Evolutionary conservation across 2,888 invertebrate species (phyloP).

Genomic region (Chloromyia formosa): DNA sequence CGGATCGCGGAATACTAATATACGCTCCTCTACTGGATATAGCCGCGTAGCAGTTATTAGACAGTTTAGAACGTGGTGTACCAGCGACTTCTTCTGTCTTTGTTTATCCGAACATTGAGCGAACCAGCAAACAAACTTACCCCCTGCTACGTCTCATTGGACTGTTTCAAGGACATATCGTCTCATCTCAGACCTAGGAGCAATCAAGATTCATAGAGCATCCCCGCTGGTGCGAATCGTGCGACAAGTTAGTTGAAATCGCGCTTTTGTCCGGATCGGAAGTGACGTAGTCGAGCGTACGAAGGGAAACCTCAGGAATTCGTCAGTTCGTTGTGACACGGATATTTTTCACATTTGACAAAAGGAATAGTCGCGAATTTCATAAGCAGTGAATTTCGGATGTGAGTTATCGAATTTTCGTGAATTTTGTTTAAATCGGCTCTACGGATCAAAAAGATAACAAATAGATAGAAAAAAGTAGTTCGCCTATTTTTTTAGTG

Average conservation of each 20-base stretch:
- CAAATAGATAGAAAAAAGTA: constrained; percentile 16
- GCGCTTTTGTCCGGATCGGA: constrained; percentile 41
- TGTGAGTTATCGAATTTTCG: constrained; percentile 6
- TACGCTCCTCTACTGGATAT: not conserved
- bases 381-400: not conserved
- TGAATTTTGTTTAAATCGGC: not conserved
- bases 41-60: not conserved
- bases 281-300: not conserved
- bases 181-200: constrained; percentile 11
- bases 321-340: not conserved
- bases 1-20: not conserved
- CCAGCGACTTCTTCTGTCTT: not conserved
- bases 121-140: not conserved
- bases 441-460: not conserved
- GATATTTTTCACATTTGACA: not conserved
- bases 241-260: constrained; percentile 38
- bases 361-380: not conserved
- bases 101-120: not conserved
- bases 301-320: not conserved
- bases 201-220: constrained; percentile 13
- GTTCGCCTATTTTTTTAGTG: not conserved
- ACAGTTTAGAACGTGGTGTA: not conserved
- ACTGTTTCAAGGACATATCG: constrained; percentile 29
- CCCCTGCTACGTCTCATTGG: not conserved
- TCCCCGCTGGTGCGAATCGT: not conserved